Evolutionary conservation across 1,140 invertebrate species (phyloP).

Genomic region (Coptotermes formosanus): DNA sequence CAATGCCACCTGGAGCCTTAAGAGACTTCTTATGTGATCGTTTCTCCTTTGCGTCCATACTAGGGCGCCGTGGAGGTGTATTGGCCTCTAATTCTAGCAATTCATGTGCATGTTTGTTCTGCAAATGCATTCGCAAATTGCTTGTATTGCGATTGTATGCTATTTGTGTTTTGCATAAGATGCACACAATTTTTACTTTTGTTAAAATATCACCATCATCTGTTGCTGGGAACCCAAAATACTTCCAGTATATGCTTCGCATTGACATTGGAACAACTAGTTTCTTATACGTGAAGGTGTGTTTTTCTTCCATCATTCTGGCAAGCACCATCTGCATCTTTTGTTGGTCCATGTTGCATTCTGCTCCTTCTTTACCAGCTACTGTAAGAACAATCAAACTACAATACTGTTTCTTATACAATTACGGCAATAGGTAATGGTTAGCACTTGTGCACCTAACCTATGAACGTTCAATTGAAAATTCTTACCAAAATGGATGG

Average conservation of each 20-base stretch:
- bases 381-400: constrained; percentile 25
- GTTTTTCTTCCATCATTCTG: constrained; percentile 48
- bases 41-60: constrained; percentile 45
- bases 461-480: constrained; percentile 24
- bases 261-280: constrained; percentile 58
- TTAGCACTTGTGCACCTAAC: constrained; percentile 23
- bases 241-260: constrained; percentile 65
- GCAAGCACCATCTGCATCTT: constrained; percentile 46
- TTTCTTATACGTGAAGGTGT: constrained; percentile 49
- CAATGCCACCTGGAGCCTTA: constrained; percentile 37
- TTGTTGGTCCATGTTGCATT: constrained; percentile 37
- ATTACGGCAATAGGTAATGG: neutral
- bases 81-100: constrained; percentile 49
- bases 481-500: constrained; percentile 40
- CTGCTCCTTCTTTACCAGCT: constrained; percentile 21
- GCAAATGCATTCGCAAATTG: constrained; percentile 61
- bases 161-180: constrained; percentile 60
- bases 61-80: constrained; percentile 30
- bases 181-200: constrained; percentile 62
- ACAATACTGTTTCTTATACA: neutral
- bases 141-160: constrained; percentile 64
- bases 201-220: constrained; percentile 60
- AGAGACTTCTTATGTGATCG: constrained; percentile 47
- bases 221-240: constrained; percentile 63
- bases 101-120: constrained; percentile 57